Percentiles rank a stretch among this genome's conserved stretches.
Conservation (phyloP, 2,797 vertebrate genomes). For the Enteromius viviparus region DNA sequence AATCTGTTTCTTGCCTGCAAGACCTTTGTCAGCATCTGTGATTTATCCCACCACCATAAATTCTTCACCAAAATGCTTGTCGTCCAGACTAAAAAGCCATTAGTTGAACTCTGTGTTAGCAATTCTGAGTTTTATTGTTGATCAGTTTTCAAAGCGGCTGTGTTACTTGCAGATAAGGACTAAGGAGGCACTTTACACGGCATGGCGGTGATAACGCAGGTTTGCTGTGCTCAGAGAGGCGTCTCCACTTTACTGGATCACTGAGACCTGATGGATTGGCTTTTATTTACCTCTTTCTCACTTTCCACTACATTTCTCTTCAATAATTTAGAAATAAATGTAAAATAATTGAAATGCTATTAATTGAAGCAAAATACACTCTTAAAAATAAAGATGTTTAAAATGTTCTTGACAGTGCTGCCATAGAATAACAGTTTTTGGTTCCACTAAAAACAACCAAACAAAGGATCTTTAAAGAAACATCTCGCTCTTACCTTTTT, state of each 20-base stretch:
- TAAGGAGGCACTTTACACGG: conserved; percentile 50
- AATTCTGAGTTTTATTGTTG: conserved; percentile 19
- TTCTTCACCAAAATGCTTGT: conserved; percentile 21
- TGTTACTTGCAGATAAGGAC: conserved; percentile 56
- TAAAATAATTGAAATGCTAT: not conserved
- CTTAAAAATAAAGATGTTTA: too few relatives aligned
- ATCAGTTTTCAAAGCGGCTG: conserved; percentile 32
- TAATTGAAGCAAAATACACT: not conserved
- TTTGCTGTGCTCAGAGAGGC: not conserved
- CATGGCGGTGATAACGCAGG: conserved; percentile 28
- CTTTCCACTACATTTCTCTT: not conserved
- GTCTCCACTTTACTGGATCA: conserved; percentile 18
- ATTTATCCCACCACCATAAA: conserved; percentile 6
- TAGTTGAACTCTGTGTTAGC: conserved; percentile 29
- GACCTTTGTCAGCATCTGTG: conserved; percentile 13
- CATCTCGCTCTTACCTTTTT: too few relatives aligned
- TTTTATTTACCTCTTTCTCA: not conserved
- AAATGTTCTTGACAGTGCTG: too few relatives aligned
- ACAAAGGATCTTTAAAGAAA: too few relatives aligned
- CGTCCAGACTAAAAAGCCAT: conserved; percentile 31
- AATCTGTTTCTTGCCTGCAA: not conserved
- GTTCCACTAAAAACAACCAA: too few relatives aligned
- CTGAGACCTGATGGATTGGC: conserved; percentile 15
- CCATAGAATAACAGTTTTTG: too few relatives aligned
- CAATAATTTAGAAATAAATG: not conserved